Evolutionary conservation across 2,888 invertebrate species (phyloP), one percentile per base, ranked within the genome.

Genomic region (Frankliniella fusca): DNA sequence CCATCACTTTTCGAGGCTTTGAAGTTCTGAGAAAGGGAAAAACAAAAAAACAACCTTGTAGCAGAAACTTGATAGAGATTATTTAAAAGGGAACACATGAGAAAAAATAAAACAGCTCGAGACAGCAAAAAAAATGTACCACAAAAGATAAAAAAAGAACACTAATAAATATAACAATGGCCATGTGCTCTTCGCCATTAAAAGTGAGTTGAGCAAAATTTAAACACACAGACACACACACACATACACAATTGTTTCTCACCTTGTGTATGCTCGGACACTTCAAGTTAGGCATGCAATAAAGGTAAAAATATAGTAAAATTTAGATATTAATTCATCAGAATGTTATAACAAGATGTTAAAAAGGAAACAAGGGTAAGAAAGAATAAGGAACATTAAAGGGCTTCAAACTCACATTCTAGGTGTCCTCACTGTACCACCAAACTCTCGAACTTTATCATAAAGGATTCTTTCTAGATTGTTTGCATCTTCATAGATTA

Each of bases 401-500:
- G n/a, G 23, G 20, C 76, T 38, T 61, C 50, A 38, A 49, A 81
- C 80, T 82, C 80, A 83, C 83, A 81, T 80, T 80, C 82, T 81
- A 23, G 82, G 81, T 65, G 82, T 81, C 20, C 82, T 61, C 48
- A 27, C 38, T 23, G 12, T n/a, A 15, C 49, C 70, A 65, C 93
- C 92, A 48, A 94, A 88, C 83, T 95, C 95, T 85, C 93, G 93
- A 0, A 96, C 90, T 87, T 95, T 96, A 83, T 95, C 95, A 87
- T 93, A 93, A 84, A 98, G 89, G 10, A 95, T 93, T 84, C 93
- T 93, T 87, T 98, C 97, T 82, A 99, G 90, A 49, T 93, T 92
- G 86, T 93, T 95, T 3, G 98, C 97, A 89, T 98, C 98, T 86
- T 97, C 96, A 86, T 96, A 98, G 85, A 99, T 97, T 87, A 94